Conservation (phyloP, 2,797 vertebrate species). For the Microctenopoma lineatum region DNA sequence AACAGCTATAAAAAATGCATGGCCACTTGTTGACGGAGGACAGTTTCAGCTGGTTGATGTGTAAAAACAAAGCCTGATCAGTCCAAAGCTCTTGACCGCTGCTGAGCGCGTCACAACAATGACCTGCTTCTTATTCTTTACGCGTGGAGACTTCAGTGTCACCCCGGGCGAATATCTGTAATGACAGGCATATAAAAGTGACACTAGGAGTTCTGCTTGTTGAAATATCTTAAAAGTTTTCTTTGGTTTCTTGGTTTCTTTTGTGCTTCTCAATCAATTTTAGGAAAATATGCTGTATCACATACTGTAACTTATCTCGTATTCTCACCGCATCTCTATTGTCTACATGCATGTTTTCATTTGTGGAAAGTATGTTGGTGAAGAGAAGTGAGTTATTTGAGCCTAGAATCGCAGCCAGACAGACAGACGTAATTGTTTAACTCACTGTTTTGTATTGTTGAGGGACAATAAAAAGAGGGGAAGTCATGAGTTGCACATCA, state of each 20-base stretch:
- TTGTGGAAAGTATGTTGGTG: background rate
- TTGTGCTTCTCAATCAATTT: too few relatives aligned
- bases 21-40: constrained; percentile 37
- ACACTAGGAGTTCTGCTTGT: background rate
- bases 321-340: too few relatives aligned
- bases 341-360: background rate
- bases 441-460: background rate
- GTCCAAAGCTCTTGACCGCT: constrained; percentile 47
- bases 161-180: constrained; percentile 5
- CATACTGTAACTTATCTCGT: too few relatives aligned
- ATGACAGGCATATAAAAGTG: constrained; percentile 4
- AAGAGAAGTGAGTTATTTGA: constrained; percentile 21
- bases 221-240: background rate
- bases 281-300: too few relatives aligned
- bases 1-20: constrained; percentile 65
- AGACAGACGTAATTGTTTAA: background rate
- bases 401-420: background rate
- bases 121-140: constrained; percentile 24
- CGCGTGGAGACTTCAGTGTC: constrained; percentile 30
- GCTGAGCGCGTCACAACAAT: constrained; percentile 43
- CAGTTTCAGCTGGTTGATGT: constrained; percentile 43
- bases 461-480: background rate
- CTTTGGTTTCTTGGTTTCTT: background rate
- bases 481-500: background rate
- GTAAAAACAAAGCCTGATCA: constrained; percentile 42